Conservation (phyloP, 2,797 vertebrate genomes). For the Cuculus canorus region DNA sequence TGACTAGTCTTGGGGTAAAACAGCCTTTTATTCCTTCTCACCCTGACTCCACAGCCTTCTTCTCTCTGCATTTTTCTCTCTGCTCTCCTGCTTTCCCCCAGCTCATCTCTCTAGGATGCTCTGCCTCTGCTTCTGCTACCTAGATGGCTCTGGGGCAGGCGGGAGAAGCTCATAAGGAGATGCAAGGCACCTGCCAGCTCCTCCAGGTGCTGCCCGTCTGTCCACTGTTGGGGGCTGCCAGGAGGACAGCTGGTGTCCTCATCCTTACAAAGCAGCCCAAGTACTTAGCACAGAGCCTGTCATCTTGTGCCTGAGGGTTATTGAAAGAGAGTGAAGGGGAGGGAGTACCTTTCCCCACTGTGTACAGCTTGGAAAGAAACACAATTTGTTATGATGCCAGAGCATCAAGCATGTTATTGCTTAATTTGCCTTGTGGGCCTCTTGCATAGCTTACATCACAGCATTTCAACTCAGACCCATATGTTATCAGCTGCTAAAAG, state of each 20-base stretch:
- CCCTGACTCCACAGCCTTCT: neutral
- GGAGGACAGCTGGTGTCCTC: constrained; percentile 35
- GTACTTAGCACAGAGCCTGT: constrained; percentile 34
- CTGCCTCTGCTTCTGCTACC: neutral
- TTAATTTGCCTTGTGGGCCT: constrained; percentile 46
- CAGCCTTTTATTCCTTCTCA: neutral
- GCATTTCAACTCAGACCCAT: constrained; percentile 40
- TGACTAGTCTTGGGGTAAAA: neutral
- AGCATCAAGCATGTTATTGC: constrained; percentile 31
- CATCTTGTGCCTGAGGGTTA: constrained; percentile 42
- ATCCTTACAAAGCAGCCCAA: neutral
- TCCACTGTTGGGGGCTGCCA: neutral
- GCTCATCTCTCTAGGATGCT: neutral
- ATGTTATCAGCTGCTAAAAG: constrained; percentile 54
- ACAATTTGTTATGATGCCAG: constrained; percentile 12
- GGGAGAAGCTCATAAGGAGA: neutral
- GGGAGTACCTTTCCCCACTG: constrained; percentile 4
- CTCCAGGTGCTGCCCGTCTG: constrained; percentile 48
- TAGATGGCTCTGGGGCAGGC: neutral
- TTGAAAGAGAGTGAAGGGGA: neutral
- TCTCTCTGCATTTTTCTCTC: neutral
- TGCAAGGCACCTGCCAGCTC: neutral
- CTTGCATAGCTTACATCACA: constrained; percentile 6
- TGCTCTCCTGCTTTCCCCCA: neutral
- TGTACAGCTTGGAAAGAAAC: neutral